Base-by-base conservation (phyloP, 2,888 invertebrate species). In the Sesamia inferens region DNA sequence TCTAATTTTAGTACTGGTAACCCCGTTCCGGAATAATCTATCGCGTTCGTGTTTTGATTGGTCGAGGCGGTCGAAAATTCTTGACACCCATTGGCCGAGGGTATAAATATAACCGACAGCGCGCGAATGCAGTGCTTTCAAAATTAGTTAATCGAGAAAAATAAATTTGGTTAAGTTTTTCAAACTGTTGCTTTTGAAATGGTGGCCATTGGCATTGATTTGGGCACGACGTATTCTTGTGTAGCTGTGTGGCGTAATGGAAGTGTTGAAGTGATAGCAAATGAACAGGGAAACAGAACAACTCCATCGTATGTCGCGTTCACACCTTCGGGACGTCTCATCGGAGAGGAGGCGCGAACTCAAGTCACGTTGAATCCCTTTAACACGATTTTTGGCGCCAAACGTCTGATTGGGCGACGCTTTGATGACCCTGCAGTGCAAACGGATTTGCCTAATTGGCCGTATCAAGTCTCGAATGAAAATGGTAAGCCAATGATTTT, bases 261-360 rank as follows among this genome's bases (percentile, higher is more conserved):
- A 0, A 77, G 70, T 71, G 91, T 92, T 0, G 92, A 94, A 89
- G 92, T 94, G 80, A 94, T 95, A 44, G 82, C 90, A 31, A 94
- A 95, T 51, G 93, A 92, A 14, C 90, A 92, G 61, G 95, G 94
- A 6, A 93, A 92, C 24, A 79, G 89, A 48, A 92, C 90, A 1
- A 95, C 93, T 8, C 94, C 95, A 16, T 94, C 94, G 39, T 93
- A 86, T 59, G 93, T 95, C 3, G 92, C 94, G 1, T 95, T 95
- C 55, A 93, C 93, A 3, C 74, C 87, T 3, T 87, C 88, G 0
- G 90, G 90, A 14, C 90, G 93, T 2, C 66, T 94, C 0, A 90
- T 94, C 4, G 95, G 95, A 3, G 94, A 94, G 74, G 80, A 91
- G 6, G 95, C 94, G n/a, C 90, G 90, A 79, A 92, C 89, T 39